These are phyloP conservation scores for Charadrius vociferus DNA, from an alignment of 2,113 vertebrate species.

Conservation along the genomic window DNA sequence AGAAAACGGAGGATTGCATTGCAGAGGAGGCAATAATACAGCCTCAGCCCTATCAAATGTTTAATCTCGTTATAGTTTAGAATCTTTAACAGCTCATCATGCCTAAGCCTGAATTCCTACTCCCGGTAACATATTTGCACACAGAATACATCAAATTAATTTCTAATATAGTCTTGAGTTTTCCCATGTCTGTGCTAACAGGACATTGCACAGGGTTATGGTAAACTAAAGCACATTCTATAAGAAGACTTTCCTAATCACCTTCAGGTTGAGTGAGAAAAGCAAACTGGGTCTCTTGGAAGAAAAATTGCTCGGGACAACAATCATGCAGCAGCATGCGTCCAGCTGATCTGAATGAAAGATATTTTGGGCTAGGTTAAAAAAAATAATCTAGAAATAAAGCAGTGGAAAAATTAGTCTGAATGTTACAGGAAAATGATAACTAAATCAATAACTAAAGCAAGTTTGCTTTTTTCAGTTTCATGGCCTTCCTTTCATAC, in stretches of 20 bases:
- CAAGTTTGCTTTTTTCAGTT: background rate
- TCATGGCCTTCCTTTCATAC: background rate
- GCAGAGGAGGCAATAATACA: background rate
- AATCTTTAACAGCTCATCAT: background rate
- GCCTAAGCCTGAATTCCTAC: background rate
- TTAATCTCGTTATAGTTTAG: background rate
- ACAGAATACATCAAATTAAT: background rate
- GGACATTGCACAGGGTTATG: background rate
- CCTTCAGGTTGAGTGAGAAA: background rate
- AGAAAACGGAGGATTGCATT: background rate
- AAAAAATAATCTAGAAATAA: background rate
- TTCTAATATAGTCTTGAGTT: background rate
- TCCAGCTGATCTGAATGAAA: background rate
- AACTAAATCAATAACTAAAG: background rate
- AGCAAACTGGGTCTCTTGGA: background rate
- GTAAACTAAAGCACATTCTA: background rate
- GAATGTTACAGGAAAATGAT: background rate
- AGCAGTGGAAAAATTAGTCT: background rate
- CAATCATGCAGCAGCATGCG: background rate
- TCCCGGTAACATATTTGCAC: background rate
- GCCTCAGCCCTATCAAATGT: background rate
- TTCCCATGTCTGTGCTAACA: background rate
- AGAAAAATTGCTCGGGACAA: background rate
- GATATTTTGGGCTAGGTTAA: background rate
- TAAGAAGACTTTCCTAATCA: background rate